Evolutionary conservation across 2,888 invertebrate genomes (phyloP).

Genomic region (Aleiodes alternator): DNA sequence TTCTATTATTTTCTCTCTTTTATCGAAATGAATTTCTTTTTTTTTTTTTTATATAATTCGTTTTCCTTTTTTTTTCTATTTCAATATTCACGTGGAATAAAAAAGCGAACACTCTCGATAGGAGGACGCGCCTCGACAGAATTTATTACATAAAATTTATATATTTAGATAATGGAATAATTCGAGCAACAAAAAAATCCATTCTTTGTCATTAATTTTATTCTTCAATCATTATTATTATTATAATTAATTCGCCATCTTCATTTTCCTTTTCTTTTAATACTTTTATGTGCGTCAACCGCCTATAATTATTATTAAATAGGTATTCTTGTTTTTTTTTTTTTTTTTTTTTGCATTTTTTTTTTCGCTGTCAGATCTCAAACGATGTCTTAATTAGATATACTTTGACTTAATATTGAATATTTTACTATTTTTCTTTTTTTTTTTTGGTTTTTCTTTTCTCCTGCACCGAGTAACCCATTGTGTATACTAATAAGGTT

Average conservation of each 20-base stretch:
- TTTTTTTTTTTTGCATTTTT: conserved; percentile 35
- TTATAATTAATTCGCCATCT: conserved; percentile 54
- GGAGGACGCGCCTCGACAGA: conserved; percentile 66
- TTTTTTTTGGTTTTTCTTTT: conserved; percentile 50
- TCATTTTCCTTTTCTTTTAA: conserved; percentile 50
- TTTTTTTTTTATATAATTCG: background rate
- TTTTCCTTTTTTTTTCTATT: background rate
- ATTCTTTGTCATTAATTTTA: conserved; percentile 53
- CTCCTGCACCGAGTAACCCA: conserved; percentile 46
- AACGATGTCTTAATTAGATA: conserved; percentile 64
- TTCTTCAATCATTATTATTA: conserved; percentile 41
- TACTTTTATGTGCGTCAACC: conserved; percentile 56
- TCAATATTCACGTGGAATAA: conserved; percentile 31
- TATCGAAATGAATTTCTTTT: background rate
- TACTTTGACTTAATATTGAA: conserved; percentile 57
- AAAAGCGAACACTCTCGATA: conserved; percentile 61
- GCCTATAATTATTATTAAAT: conserved; percentile 55
- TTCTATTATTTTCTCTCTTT: background rate
- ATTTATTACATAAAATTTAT: conserved; percentile 73
- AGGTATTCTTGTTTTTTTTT: conserved; percentile 57
- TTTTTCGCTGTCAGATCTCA: conserved; percentile 67
- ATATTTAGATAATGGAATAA: conserved; percentile 68
- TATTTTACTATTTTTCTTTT: conserved; percentile 43
- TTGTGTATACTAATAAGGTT: conserved; percentile 33
- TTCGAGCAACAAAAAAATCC: conserved; percentile 69